Base-by-base conservation (phyloP, 2,888 invertebrate species). In the Chloroclysta siterata region DNA sequence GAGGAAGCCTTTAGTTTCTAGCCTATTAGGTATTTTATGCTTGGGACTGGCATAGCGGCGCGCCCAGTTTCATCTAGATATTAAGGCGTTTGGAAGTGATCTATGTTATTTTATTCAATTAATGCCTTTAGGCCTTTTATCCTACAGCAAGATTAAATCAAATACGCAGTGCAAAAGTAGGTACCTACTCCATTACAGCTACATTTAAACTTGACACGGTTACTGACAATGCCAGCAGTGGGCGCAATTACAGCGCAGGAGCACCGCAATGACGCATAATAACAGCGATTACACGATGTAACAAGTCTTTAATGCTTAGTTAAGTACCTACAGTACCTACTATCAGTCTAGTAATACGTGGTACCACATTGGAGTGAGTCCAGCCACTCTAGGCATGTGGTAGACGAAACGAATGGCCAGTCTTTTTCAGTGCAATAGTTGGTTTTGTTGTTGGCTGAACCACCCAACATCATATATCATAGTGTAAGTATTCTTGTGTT, bases 191-290 rank as follows among this genome's bases (percentile, higher is more conserved):
- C 1, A 10, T 11, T 11, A 36, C 47, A 46, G n/a, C 46, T 46
- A 46, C 36, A 6, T 47, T 29, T 60, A 72, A 70, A 73, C 77
- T 78, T 77, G 78, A 77, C 77, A 75, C 71, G 64, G 57, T 69
- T 78, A 60, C 55, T 60, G 57, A 76, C 73, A 75, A 68, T 68
- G 65, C 50, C 59, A 53, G 68, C 53, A 52, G 70, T 71, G 72
- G 76, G 73, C 63, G 72, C 69, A 67, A 65, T 66, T 66, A 71
- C 60, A 53, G 63, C 58, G 67, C 66, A 55, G 65, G 65, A 63
- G 66, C 65, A 68, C 60, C 51, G 65, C 46, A 63, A 48, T 7
- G 63, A 73, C 68, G 65, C 70, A 36, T 69, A 66, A 29, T 61
- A n/a, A 56, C 41, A 39, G 54, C 46, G 60, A 73, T 75, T 70